A percentile compares a stretch with the other conserved stretches of the same genome.
Conservation (phyloP, 2,797 vertebrate species). For the Triplophysa bombifrons region DNA sequence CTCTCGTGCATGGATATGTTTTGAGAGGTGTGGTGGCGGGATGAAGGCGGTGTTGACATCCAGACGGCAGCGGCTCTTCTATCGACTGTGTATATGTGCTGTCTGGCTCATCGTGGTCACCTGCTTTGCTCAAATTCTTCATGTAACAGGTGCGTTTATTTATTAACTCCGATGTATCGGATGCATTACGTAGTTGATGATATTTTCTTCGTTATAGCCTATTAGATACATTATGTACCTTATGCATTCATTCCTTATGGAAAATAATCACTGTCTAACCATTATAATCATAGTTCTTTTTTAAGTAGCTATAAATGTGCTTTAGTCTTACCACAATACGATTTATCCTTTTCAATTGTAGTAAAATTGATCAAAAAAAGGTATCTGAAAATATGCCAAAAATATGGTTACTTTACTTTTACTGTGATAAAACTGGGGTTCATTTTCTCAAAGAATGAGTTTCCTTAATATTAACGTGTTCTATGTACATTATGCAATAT, state of each 20-base stretch:
- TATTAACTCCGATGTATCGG: neutral
- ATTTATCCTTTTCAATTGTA: no score
- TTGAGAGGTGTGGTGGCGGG: constrained; percentile 65
- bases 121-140: constrained; percentile 63
- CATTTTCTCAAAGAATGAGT: no score
- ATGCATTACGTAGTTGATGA: neutral
- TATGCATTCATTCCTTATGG: neutral
- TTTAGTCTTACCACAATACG: no score
- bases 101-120: constrained; percentile 68
- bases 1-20: constrained; percentile 65
- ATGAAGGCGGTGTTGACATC: constrained; percentile 75
- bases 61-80: constrained; percentile 70
- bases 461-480: no score
- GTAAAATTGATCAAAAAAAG: no score
- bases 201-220: neutral
- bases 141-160: constrained; percentile 71
- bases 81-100: constrained; percentile 71
- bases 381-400: no score
- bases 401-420: no score
- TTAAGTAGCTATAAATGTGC: no score
- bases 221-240: neutral
- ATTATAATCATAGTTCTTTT: no score
- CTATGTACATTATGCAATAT: no score
- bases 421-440: no score
- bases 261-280: no score